Conservation (phyloP, 2,888 invertebrate species). For the Drosophila yooni region DNA sequence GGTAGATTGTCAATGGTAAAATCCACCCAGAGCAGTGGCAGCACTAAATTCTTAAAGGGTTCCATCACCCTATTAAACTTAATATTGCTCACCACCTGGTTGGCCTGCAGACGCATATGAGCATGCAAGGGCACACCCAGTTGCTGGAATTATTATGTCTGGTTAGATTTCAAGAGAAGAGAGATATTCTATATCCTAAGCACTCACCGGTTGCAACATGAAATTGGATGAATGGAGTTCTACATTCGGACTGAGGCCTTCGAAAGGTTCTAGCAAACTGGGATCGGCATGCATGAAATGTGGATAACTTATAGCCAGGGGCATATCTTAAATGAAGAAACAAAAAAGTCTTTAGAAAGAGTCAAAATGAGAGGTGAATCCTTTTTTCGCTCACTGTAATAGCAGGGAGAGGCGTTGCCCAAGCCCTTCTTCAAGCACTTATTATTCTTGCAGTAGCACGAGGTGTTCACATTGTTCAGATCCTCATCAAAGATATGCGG, state of each 20-base stretch:
- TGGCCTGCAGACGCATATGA: conserved; percentile 89
- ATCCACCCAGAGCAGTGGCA: conserved; percentile 91
- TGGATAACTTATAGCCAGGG: conserved; percentile 90
- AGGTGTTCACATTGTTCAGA: conserved; percentile 87
- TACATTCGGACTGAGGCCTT: conserved; percentile 88
- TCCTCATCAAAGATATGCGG: conserved; percentile 87
- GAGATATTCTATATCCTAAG: not conserved
- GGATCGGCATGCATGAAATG: conserved; percentile 90
- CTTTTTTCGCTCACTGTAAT: conserved; percentile 87
- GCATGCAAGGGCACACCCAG: conserved; percentile 89
- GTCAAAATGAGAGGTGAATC: not conserved
- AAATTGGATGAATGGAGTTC: conserved; percentile 86
- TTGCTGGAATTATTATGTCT: conserved; percentile 84
- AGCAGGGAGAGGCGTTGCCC: conserved; percentile 89
- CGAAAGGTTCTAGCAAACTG: conserved; percentile 86
- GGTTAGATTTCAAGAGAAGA: not conserved
- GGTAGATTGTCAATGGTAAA: conserved; percentile 86
- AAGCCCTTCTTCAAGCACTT: conserved; percentile 87
- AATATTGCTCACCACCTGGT: conserved; percentile 88
- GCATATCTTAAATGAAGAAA: conserved; percentile 86
- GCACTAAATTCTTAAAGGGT: conserved; percentile 87
- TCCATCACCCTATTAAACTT: conserved; percentile 87
- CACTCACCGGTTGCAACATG: conserved; percentile 89
- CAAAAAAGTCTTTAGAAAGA: too few species aligned
- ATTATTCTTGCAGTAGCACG: conserved; percentile 88